Conservation (phyloP, 2,113 vertebrate species). For the Apteryx owenii region DNA sequence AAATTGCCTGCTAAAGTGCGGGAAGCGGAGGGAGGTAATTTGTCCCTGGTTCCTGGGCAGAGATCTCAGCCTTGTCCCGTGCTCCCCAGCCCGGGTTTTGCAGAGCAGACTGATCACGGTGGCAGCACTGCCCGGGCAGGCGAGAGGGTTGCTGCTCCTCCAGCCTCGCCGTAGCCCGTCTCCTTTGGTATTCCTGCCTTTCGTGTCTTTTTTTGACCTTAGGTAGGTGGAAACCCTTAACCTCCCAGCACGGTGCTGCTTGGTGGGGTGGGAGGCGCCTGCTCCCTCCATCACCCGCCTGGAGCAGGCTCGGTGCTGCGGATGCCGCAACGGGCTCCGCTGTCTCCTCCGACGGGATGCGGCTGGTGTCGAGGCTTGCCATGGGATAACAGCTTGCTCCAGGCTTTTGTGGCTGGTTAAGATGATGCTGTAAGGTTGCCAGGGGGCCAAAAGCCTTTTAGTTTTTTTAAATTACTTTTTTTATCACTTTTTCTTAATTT, state of each 20-base stretch:
- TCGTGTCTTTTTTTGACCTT: neutral
- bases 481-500: neutral
- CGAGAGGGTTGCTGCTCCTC: neutral
- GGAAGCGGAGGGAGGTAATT: too few relatives aligned
- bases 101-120: accelerated
- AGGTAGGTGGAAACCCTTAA: neutral
- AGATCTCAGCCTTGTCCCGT: neutral
- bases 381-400: too few relatives aligned
- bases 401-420: neutral
- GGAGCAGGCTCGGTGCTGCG: too few relatives aligned
- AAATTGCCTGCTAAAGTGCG: too few relatives aligned
- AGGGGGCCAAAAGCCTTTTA: neutral
- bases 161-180: neutral
- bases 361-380: too few relatives aligned
- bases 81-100: neutral
- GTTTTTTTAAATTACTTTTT: neutral
- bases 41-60: too few relatives aligned
- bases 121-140: neutral
- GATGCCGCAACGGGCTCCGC: too few relatives aligned
- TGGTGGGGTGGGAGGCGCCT: too few relatives aligned
- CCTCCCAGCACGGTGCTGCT: accelerated
- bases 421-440: neutral
- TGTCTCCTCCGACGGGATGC: too few relatives aligned
- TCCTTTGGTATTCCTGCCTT: neutral
- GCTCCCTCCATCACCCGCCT: too few relatives aligned